Conservation (phyloP, 2,113 vertebrate species). For the Marmota monax region DNA sequence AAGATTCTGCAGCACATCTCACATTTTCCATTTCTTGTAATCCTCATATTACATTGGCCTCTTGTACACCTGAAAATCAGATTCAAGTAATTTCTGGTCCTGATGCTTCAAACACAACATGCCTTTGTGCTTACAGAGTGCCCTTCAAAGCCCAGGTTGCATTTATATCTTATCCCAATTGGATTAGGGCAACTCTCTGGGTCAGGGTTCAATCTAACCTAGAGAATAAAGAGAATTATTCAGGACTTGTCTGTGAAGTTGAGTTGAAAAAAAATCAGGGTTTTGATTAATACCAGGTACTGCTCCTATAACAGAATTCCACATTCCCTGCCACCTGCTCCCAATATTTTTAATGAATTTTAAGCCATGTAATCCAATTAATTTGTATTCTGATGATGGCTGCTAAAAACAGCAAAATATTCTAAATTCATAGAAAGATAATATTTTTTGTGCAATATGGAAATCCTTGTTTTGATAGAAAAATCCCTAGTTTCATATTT, state of each 20-base stretch:
- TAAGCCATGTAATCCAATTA: background rate
- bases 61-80: slow-evolving; percentile 77
- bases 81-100: slow-evolving; percentile 66
- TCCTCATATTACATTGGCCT: slow-evolving; percentile 68
- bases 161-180: background rate
- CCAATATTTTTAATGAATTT: background rate
- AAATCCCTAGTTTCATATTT: background rate
- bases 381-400: background rate
- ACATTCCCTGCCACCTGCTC: background rate
- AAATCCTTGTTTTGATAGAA: background rate
- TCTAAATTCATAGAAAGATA: slow-evolving; percentile 31
- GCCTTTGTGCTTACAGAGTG: slow-evolving; percentile 29
- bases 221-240: background rate
- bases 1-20: slow-evolving; percentile 68
- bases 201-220: background rate
- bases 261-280: background rate
- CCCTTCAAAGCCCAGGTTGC: background rate
- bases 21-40: slow-evolving; percentile 81
- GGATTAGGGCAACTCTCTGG: background rate
- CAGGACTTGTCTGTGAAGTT: background rate
- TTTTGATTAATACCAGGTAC: background rate
- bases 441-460: background rate
- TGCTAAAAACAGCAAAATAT: slow-evolving; percentile 53
- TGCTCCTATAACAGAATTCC: background rate
- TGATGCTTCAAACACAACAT: slow-evolving; percentile 5